A percentile compares a stretch with the other conserved stretches of the same genome.
Evolutionary conservation across 2,113 vertebrate species (phyloP).

Genomic region (Nannospalax galili): DNA sequence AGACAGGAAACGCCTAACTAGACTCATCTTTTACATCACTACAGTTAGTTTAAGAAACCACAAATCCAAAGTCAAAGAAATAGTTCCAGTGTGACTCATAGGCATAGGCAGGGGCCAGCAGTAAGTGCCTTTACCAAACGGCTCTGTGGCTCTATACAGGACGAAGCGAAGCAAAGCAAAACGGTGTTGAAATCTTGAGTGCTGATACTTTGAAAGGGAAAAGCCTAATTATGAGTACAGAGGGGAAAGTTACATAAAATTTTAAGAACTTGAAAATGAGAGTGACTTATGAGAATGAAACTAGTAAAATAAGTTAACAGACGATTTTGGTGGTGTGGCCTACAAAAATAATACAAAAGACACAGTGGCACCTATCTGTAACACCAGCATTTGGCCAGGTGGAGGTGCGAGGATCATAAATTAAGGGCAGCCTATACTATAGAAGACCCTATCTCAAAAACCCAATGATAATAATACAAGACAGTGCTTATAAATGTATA

Average conservation of each 20-base stretch:
- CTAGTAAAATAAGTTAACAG: neutral
- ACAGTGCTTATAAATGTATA: neutral
- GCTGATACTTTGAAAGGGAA: constrained; percentile 35
- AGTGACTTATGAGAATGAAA: constrained; percentile 2
- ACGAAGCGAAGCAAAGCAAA: constrained; percentile 10
- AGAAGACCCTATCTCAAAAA: neutral
- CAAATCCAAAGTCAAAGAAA: constrained; percentile 66
- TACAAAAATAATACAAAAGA: constrained; percentile 38
- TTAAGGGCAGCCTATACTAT: neutral
- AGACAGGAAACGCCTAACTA: constrained; percentile 57
- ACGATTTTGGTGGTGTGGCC: neutral
- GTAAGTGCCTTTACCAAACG: constrained; percentile 2
- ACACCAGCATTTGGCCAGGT: neutral
- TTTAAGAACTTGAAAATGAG: constrained; percentile 43
- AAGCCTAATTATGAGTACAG: constrained; percentile 28
- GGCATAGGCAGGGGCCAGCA: constrained; percentile 28
- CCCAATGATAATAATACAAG: neutral
- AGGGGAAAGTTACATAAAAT: constrained; percentile 46
- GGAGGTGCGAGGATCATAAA: neutral
- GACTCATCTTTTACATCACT: constrained; percentile 70
- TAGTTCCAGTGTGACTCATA: constrained; percentile 67
- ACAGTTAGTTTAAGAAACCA: constrained; percentile 70
- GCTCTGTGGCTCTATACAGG: neutral
- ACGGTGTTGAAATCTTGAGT: neutral
- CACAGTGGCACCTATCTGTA: neutral